Base-by-base conservation (phyloP, 2,888 invertebrate species). In the Eristalis pertinax region DNA sequence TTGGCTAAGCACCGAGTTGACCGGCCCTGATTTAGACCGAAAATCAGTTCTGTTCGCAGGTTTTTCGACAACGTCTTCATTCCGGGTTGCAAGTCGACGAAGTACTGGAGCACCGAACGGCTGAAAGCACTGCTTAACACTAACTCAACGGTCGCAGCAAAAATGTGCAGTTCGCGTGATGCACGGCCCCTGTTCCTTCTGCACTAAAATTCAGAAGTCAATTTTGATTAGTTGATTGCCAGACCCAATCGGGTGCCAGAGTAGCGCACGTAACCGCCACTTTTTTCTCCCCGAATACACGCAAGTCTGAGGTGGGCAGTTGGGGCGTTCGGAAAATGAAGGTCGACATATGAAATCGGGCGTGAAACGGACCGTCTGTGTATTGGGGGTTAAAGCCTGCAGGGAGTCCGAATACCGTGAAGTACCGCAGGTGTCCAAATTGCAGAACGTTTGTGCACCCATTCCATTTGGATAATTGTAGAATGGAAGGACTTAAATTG, bases 1-100 rank as follows among this genome's bases (percentile, higher is more conserved):
- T 41, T n/a, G 1, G 84, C 83, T 1, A 84, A 11, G 10, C 63
- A 76, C 1, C 83, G 79, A 10, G 87, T 87, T 19, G 87, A 73
- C 65, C 73, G 72, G 2, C 84, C 87, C 29, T 84, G 35, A 11
- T 64, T 79, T 7, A 87, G 60, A 15, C 58, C 65, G 19, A 5
- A 56, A 1, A 87, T 32, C 4, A 87, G 64, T 84, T 87, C 84
- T 0, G 60, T 50, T 43, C 32, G 75, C 0, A 83, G 29, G 13
- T 2, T 69, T 35, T 64, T 56, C 4, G 79, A 50, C 1, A 84
- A 11, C 7, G 64, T 10, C 22, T 74, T 84, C 87, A 87, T 87
- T 26, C 8, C 4, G 8, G 50, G 19, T 7, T 50, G 50, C n/a
- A 19, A 19, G 50, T 8, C 19, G 19, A 50, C 19, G 7, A 50